phyloP scores from a whole-genome alignment of 2,797 vertebrate species.

The Platyrinchus mystaceus region DNA sequence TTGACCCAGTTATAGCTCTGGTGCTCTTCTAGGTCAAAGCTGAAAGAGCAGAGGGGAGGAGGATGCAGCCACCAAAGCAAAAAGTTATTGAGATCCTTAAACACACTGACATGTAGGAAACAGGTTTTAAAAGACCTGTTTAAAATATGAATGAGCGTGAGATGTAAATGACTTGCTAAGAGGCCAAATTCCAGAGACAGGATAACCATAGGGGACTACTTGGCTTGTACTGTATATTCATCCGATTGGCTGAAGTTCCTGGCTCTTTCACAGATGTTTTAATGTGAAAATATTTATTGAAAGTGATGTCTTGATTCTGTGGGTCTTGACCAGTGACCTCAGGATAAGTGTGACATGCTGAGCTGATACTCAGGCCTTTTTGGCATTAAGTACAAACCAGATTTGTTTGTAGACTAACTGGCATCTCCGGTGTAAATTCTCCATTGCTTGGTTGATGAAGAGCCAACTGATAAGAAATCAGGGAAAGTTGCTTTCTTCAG shows the following conservation, averaged over 20 bases:
- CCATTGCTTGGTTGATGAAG: not conserved
- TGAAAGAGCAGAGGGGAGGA: not conserved
- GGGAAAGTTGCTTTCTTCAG: not conserved
- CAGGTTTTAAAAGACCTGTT: slow-evolving; percentile 33
- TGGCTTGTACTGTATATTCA: not conserved
- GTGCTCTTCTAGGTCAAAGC: slow-evolving; percentile 15
- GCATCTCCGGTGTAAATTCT: not conserved
- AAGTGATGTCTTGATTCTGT: slow-evolving; percentile 19
- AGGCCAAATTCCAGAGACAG: not conserved
- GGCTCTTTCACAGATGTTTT: slow-evolving; percentile 12
- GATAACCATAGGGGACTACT: not conserved
- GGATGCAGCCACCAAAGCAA: not conserved
- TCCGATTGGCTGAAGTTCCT: not conserved
- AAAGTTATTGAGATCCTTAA: not conserved
- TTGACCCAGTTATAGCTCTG: not conserved
- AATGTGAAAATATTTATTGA: slow-evolving; percentile 52
- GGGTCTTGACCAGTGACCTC: slow-evolving; percentile 6
- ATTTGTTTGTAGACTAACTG: slow-evolving; percentile 19
- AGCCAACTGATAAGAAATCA: not conserved
- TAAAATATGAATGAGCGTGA: slow-evolving; percentile 23
- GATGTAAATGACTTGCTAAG: slow-evolving; percentile 16
- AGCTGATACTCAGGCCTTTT: not conserved
- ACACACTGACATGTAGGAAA: not conserved
- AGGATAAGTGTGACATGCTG: slow-evolving; percentile 15
- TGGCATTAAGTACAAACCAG: not conserved